Conservation (phyloP, 1,140 invertebrate species). For the Eciton burchellii region DNA sequence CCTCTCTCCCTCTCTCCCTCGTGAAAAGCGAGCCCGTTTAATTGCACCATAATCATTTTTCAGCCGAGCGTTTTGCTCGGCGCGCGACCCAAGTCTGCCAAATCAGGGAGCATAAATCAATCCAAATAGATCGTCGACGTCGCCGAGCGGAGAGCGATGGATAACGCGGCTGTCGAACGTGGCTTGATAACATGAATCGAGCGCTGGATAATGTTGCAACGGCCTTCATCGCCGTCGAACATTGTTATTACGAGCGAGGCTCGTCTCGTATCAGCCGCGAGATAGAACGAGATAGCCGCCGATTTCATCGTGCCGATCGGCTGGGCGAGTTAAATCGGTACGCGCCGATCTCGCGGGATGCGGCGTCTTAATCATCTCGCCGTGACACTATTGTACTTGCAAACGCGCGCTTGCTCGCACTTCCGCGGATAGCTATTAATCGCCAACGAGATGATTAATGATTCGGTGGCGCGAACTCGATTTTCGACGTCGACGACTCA, state of each 20-base stretch:
- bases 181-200: constrained; percentile 16
- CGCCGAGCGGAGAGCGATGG: background rate
- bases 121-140: constrained; percentile 17
- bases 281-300: constrained; percentile 19
- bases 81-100: constrained; percentile 25
- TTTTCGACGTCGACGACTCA: constrained; percentile 61
- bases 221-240: constrained; percentile 32
- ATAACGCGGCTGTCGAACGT: background rate
- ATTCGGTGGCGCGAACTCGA: constrained; percentile 66
- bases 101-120: constrained; percentile 16
- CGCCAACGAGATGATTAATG: constrained; percentile 69
- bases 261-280: constrained; percentile 48
- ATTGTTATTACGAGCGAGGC: constrained; percentile 52
- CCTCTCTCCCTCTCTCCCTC: no score
- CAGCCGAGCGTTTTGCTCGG: background rate
- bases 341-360: constrained; percentile 10
- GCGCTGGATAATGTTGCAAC: constrained; percentile 34
- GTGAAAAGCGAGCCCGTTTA: background rate
- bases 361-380: constrained; percentile 67
- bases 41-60: background rate
- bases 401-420: constrained; percentile 62
- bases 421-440: constrained; percentile 72
- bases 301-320: background rate
- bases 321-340: constrained; percentile 59
- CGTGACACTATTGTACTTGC: constrained; percentile 69